phyloP scores from a whole-genome alignment of 2,888 invertebrate genomes.

The Diaprepes abbreviatus region DNA sequence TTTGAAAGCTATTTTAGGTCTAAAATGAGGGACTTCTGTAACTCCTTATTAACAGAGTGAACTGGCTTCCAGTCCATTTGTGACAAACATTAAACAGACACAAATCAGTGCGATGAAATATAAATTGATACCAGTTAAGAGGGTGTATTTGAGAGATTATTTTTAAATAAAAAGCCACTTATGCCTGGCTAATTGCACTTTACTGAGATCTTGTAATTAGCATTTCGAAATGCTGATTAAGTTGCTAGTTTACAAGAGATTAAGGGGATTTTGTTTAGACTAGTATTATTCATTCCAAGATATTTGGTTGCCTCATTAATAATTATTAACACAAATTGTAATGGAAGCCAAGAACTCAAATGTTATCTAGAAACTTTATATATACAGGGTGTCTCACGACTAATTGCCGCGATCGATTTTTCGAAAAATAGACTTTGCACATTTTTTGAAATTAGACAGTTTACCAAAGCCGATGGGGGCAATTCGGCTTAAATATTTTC shows the following conservation, averaged over 20 bases:
- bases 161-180: conserved; percentile 8
- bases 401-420: too few relatives aligned
- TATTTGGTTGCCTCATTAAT: too few relatives aligned
- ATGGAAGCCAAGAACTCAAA: too few relatives aligned
- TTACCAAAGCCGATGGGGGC: too few relatives aligned
- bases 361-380: too few relatives aligned
- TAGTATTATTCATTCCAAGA: too few relatives aligned
- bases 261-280: too few relatives aligned
- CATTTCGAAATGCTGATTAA: not conserved
- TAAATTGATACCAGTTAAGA: conserved; percentile 33
- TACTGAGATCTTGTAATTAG: not conserved
- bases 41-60: conserved; percentile 49
- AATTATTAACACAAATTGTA: too few relatives aligned
- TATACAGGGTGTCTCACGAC: too few relatives aligned
- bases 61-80: conserved; percentile 51
- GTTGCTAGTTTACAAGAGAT: not conserved
- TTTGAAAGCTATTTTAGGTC: conserved; percentile 13
- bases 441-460: too few relatives aligned
- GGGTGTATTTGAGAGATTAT: conserved; percentile 28
- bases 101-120: conserved; percentile 34
- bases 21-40: conserved; percentile 43
- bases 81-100: conserved; percentile 48
- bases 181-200: not conserved
- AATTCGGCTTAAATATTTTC: too few relatives aligned
- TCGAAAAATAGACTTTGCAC: too few relatives aligned